Conservation (phyloP, 2,888 invertebrate genomes). For the Caenorhabditis uteleia region DNA sequence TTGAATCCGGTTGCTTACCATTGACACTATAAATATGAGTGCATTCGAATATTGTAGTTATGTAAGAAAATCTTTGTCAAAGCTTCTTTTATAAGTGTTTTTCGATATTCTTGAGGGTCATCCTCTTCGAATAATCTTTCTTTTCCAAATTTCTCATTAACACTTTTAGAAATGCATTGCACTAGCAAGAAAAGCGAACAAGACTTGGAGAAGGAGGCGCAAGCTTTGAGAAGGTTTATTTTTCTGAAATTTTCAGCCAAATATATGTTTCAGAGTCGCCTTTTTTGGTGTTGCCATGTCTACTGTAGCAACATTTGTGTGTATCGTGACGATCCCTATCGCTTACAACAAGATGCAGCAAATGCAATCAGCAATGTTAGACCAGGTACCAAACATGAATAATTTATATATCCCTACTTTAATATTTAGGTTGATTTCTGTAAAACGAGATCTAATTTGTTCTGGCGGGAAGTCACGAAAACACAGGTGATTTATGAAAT, state of each 20-base stretch:
- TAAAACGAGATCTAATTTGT: constrained; percentile 58
- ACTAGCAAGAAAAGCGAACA: too few species aligned
- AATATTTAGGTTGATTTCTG: constrained; percentile 63
- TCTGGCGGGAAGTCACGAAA: constrained; percentile 66
- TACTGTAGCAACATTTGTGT: constrained; percentile 62
- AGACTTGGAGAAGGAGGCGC: constrained; percentile 34
- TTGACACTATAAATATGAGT: too few species aligned
- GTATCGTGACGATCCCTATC: constrained; percentile 64
- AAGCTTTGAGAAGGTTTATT: constrained; percentile 20
- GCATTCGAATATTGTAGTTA: too few species aligned
- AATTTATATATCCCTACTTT: too few species aligned
- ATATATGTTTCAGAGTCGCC: constrained; percentile 47
- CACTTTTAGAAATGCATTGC: too few species aligned
- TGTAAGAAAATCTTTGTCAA: too few species aligned
- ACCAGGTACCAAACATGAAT: constrained; percentile 52
- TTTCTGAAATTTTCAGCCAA: not conserved
- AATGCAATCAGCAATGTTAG: constrained; percentile 59
- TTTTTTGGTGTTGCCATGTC: constrained; percentile 64
- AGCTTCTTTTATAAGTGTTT: too few species aligned
- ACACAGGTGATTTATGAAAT: constrained; percentile 50
- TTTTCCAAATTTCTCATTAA: too few species aligned
- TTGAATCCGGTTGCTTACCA: too few species aligned
- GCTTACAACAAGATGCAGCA: constrained; percentile 67
- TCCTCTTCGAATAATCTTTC: too few species aligned
- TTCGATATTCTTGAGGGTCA: too few species aligned